Conservation (phyloP, 2,888 invertebrate genomes). For the Orthosia incerta region DNA sequence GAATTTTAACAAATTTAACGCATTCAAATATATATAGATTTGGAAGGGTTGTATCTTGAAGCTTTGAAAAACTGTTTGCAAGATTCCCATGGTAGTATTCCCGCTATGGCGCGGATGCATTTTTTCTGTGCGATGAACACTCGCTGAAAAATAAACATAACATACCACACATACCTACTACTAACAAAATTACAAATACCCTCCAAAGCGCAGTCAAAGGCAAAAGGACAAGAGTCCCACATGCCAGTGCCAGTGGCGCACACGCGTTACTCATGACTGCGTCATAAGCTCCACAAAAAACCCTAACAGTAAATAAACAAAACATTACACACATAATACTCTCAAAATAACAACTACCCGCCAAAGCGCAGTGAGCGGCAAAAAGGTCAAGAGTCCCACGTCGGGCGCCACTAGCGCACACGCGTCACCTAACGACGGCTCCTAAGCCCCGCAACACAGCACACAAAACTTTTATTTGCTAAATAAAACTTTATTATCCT, state of each 20-base stretch:
- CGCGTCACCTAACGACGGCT: constrained; percentile 44
- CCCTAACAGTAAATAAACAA: neutral
- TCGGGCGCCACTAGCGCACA: constrained; percentile 61
- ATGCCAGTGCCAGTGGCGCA: constrained; percentile 64
- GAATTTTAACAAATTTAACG: too few relatives aligned
- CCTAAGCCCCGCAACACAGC: constrained; percentile 20
- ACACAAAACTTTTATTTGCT: constrained; percentile 46
- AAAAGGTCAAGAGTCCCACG: constrained; percentile 51
- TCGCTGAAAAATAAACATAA: neutral
- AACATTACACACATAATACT: constrained; percentile 8
- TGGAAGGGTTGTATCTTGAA: too few relatives aligned
- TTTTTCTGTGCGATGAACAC: too few relatives aligned
- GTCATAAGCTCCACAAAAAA: constrained; percentile 4
- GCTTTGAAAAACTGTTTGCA: too few relatives aligned
- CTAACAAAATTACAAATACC: constrained; percentile 2
- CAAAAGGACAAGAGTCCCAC: constrained; percentile 46
- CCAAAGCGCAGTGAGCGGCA: constrained; percentile 20
- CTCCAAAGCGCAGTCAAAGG: constrained; percentile 2
- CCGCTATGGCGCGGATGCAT: too few relatives aligned
- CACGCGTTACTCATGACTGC: constrained; percentile 47
- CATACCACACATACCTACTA: constrained; percentile 5
- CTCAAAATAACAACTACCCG: constrained; percentile 13
- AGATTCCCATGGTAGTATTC: too few relatives aligned
- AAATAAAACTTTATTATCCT: constrained; percentile 57
- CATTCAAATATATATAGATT: too few relatives aligned